Conservation (phyloP, 1,140 invertebrate species). For the Leptinotarsa lineolata region DNA sequence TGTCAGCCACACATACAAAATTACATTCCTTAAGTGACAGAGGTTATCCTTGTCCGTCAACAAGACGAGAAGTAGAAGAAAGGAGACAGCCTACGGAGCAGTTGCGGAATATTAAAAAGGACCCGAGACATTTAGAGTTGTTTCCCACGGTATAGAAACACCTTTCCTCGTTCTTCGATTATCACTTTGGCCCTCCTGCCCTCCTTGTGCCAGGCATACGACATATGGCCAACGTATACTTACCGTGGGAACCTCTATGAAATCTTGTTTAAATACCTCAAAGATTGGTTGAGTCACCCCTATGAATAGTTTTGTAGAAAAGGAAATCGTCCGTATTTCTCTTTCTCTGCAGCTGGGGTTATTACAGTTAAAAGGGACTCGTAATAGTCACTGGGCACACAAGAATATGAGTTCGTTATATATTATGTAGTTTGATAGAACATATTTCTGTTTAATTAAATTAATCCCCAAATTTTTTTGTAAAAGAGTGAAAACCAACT, state of each 20-base stretch:
- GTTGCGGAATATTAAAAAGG: constrained; percentile 34
- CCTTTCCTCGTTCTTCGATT: constrained; percentile 41
- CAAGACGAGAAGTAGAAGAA: neutral
- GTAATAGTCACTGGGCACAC: constrained; percentile 10
- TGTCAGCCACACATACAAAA: constrained; percentile 35
- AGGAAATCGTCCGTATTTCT: constrained; percentile 33
- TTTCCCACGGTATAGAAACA: constrained; percentile 38
- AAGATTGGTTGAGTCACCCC: constrained; percentile 34
- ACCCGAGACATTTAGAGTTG: constrained; percentile 18
- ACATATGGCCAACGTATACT: constrained; percentile 40
- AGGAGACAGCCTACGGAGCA: constrained; percentile 1
- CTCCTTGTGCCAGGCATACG: constrained; percentile 37
- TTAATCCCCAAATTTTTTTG: too few relatives aligned
- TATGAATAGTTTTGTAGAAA: constrained; percentile 33
- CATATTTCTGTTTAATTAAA: too few relatives aligned
- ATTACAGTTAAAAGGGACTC: constrained; percentile 21
- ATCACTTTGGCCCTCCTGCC: constrained; percentile 35
- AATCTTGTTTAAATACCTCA: constrained; percentile 35
- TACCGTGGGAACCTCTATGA: constrained; percentile 37
- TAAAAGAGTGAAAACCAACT: too few relatives aligned
- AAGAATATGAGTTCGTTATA: too few relatives aligned
- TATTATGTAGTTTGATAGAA: too few relatives aligned
- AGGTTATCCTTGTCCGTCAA: neutral
- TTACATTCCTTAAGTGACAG: constrained; percentile 17
- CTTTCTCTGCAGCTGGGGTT: constrained; percentile 32